These are phyloP conservation scores for Nymphalis urticae DNA, from an alignment of 2,888 invertebrate species.

Conservation along the genomic window DNA sequence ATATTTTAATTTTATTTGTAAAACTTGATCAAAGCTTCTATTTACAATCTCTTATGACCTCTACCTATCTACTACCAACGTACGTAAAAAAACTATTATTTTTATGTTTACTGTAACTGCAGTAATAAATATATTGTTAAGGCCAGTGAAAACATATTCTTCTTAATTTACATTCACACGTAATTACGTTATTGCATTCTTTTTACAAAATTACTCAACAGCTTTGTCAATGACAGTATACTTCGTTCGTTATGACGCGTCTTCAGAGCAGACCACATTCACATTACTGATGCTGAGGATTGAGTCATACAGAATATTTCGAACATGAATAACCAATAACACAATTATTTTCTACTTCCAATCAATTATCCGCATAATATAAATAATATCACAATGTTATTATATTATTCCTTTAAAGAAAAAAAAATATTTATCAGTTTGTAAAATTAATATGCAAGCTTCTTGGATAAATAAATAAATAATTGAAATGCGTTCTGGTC, in stretches of 20 bases:
- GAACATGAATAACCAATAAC: background rate
- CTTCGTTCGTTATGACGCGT: constrained; percentile 11
- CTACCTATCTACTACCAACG: too few species aligned
- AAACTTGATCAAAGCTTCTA: too few species aligned
- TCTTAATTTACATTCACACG: background rate
- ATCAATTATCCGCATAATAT: background rate
- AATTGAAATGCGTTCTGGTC: too few species aligned
- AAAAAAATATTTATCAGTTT: background rate
- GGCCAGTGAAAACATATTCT: background rate
- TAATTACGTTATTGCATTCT: background rate
- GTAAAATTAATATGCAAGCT: background rate
- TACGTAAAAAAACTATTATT: background rate
- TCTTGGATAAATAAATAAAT: too few species aligned
- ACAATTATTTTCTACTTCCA: background rate
- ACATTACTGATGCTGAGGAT: constrained; percentile 14
- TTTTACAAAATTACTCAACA: constrained; percentile 10
- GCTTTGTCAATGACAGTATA: constrained; percentile 17
- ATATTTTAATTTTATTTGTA: too few species aligned
- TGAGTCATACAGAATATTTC: constrained; percentile 18
- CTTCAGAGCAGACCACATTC: constrained; percentile 14
- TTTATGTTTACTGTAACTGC: background rate
- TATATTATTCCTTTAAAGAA: too few species aligned
- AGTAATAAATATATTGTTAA: background rate
- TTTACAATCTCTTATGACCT: too few species aligned
- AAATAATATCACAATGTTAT: too few species aligned